Conservation (phyloP, 2,888 invertebrate species). For the Villa cingulata region DNA sequence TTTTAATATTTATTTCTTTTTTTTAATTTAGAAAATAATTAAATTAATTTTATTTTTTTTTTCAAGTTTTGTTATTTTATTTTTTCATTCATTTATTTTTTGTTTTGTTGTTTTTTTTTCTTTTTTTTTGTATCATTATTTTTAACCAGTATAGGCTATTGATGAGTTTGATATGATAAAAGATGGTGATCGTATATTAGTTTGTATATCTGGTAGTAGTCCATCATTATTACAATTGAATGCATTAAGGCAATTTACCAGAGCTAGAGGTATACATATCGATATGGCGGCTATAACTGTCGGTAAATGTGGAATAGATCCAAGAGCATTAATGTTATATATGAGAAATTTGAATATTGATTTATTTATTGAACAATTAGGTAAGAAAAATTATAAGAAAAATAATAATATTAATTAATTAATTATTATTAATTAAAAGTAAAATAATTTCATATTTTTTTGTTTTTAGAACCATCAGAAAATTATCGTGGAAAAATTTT, state of each 20-base stretch:
- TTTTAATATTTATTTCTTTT: too few relatives aligned
- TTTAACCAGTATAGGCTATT: constrained; percentile 44
- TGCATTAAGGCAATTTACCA: constrained; percentile 69
- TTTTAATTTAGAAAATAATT: too few relatives aligned
- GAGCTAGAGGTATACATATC: constrained; percentile 62
- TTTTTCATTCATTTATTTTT: too few relatives aligned
- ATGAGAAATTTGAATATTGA: constrained; percentile 57
- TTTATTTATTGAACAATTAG: constrained; percentile 59
- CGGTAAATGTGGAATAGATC: constrained; percentile 64
- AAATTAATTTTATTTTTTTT: too few relatives aligned
- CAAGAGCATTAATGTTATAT: constrained; percentile 56
- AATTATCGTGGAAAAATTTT: constrained; percentile 45
- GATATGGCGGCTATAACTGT: constrained; percentile 44
- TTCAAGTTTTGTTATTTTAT: too few relatives aligned
- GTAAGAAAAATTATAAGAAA: constrained; percentile 32
- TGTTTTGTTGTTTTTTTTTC: too few relatives aligned
- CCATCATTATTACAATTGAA: constrained; percentile 76
- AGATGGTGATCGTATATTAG: constrained; percentile 66
- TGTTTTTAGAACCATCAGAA: constrained; percentile 39
- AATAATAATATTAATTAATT: too few relatives aligned
- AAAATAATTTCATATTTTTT: constrained; percentile 25
- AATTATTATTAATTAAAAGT: too few relatives aligned
- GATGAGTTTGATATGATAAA: constrained; percentile 73
- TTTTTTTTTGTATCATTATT: too few relatives aligned
- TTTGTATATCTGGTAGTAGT: constrained; percentile 73